Evolutionary conservation across 2,888 invertebrate species (phyloP), one percentile per base, ranked within the genome.

Genomic region (Malacosoma neustria): DNA sequence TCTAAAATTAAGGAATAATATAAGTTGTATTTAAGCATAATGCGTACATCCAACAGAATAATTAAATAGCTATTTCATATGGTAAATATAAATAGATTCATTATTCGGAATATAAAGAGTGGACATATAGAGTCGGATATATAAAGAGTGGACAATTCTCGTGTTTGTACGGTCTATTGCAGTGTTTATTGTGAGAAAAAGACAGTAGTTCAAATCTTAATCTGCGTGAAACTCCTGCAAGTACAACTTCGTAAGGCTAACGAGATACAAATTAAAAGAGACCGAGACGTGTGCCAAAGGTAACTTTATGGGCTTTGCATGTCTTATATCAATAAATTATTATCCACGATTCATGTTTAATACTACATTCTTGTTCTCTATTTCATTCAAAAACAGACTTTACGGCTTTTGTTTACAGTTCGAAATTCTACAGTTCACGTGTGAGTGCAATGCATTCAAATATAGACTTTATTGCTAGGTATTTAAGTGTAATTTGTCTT

Each of bases 321-420:
- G 85, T 84, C 75, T 81, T 81, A 82, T 79, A 82, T 82, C 82
- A 82, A 85, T 85, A 85, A 85, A 85, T 85, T 84, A 84, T 85
- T 81, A 76, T 77, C 77, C 72, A 76, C 79, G 72, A 74, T 76
- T 71, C 79, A 74, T 81, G 73, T 80, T 82, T 82, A 77, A 80
- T 79, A 80, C 68, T 62, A 72, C 72, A 74, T 79, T 73, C 70
- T 71, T 69, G 68, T 66, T 59, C 57, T 53, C 50, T 54, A 54
- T 67, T 58, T 59, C 62, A 63, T 61, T 61, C 67, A 50, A 72
- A 77, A 70, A 57, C 68, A 57, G 56, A 66, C 82, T 74, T 64
- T 77, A 70, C 43, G 42, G 34, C 62, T 50, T 59, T 57, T 56
- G 42, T 55, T 59, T 72, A 79, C 61, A 72, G 76, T 63, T 61